Conservation (phyloP, 2,888 invertebrate species). For the Corythucha ciliata region DNA sequence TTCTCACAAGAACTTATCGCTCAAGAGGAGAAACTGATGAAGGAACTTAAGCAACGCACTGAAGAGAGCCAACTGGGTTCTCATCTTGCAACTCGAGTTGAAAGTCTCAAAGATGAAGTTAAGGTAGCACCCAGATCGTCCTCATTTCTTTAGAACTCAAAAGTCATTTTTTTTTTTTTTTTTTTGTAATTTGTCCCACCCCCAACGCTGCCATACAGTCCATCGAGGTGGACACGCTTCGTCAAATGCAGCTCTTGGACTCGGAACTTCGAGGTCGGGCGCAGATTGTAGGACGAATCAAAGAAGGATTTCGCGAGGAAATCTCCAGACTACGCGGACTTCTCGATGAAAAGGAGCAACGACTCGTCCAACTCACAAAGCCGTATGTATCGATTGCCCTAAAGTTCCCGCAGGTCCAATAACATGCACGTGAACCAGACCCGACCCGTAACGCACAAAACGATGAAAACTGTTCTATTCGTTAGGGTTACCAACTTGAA, state of each 20-base stretch:
- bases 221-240: slow-evolving; percentile 46
- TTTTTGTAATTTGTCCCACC: not conserved
- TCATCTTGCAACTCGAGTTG: slow-evolving; percentile 26
- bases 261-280: slow-evolving; percentile 20
- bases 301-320: slow-evolving; percentile 17
- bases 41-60: slow-evolving; percentile 25
- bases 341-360: slow-evolving; percentile 15
- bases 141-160: not conserved
- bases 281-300: slow-evolving; percentile 19
- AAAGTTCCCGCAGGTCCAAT: no score
- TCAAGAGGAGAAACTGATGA: slow-evolving; percentile 45
- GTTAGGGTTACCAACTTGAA: no score
- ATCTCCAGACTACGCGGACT: slow-evolving; percentile 16
- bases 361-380: slow-evolving; percentile 16
- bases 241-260: slow-evolving; percentile 46
- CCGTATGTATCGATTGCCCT: no score
- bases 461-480: no score
- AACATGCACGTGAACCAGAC: no score
- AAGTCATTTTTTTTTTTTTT: no score
- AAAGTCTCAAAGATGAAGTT: slow-evolving; percentile 26
- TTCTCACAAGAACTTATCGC: slow-evolving; percentile 47
- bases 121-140: slow-evolving; percentile 16
- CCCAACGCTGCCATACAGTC: slow-evolving; percentile 37
- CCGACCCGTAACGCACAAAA: no score
- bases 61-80: slow-evolving; percentile 30